These are phyloP conservation scores for Florisuga fusca DNA, from an alignment of 2,797 vertebrate genomes.

Conservation along the genomic window DNA sequence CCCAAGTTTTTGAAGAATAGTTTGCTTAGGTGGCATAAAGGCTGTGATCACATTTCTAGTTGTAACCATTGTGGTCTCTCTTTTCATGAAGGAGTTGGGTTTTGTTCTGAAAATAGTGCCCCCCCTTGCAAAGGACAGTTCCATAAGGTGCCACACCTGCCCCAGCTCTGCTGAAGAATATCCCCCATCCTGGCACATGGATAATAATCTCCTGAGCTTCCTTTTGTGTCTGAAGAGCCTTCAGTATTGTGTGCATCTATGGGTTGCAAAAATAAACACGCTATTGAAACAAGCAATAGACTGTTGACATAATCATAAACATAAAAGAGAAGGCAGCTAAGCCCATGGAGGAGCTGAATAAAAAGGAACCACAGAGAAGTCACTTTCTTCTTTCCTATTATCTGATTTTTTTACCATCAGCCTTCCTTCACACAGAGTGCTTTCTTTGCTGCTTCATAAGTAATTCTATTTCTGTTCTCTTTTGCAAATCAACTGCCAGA, in stretches of 20 bases:
- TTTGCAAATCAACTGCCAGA: background rate
- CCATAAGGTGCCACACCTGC: background rate
- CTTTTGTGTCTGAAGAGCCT: background rate
- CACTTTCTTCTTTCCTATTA: background rate
- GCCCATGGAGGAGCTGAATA: background rate
- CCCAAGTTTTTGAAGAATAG: background rate
- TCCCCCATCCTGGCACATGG: background rate
- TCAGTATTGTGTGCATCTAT: background rate
- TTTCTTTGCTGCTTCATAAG: background rate
- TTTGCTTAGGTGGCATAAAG: background rate
- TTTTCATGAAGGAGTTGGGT: background rate
- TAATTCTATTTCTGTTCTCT: background rate
- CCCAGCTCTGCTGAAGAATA: background rate
- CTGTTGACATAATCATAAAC: background rate
- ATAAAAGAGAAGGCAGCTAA: background rate
- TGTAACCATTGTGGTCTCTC: background rate
- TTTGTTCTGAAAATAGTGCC: background rate
- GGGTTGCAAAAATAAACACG: background rate
- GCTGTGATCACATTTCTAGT: background rate
- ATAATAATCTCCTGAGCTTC: background rate
- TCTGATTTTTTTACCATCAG: background rate
- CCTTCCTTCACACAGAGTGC: background rate
- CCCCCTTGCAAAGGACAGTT: background rate
- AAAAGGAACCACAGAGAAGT: background rate
- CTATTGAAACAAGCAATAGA: background rate